These are phyloP conservation scores for Rhinoptilus africanus DNA, from an alignment of 2,113 vertebrate genomes.

Conservation along the genomic window DNA sequence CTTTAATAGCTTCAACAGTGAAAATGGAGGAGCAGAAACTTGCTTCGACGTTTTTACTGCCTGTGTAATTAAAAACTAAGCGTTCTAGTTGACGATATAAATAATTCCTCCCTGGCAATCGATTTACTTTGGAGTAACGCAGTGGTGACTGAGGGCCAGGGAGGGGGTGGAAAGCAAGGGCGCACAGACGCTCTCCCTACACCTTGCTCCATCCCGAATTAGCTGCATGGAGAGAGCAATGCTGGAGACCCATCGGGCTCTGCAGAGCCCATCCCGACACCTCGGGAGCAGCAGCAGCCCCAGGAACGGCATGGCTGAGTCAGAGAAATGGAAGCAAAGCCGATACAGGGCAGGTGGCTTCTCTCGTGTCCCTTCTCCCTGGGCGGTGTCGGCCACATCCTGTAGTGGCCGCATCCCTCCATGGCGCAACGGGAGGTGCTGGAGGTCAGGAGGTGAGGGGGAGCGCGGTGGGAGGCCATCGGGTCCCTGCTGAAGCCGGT, in stretches of 20 bases:
- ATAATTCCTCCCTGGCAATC: not conserved
- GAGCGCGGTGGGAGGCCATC: not conserved
- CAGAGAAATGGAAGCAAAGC: not conserved
- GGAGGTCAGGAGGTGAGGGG: not conserved
- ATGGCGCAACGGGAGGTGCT: not conserved
- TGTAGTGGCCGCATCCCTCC: not conserved
- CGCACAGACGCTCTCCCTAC: not conserved
- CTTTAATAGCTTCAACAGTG: not conserved
- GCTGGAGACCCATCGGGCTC: not conserved
- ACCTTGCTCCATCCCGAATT: not conserved
- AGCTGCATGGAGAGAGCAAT: rapidly evolving
- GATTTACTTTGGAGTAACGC: not conserved
- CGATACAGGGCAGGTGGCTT: not conserved
- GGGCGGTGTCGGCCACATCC: not conserved
- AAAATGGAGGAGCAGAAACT: not conserved
- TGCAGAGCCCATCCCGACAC: not conserved
- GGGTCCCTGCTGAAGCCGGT: not conserved
- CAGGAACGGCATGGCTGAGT: not conserved
- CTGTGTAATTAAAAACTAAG: not conserved
- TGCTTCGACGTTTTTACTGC: not conserved
- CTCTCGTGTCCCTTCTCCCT: not conserved
- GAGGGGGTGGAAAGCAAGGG: not conserved
- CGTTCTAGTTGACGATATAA: not conserved
- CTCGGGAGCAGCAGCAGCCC: not conserved
- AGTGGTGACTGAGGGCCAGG: not conserved